Conservation (phyloP, 2,888 invertebrate genomes). For the Mythimna loreyi region DNA sequence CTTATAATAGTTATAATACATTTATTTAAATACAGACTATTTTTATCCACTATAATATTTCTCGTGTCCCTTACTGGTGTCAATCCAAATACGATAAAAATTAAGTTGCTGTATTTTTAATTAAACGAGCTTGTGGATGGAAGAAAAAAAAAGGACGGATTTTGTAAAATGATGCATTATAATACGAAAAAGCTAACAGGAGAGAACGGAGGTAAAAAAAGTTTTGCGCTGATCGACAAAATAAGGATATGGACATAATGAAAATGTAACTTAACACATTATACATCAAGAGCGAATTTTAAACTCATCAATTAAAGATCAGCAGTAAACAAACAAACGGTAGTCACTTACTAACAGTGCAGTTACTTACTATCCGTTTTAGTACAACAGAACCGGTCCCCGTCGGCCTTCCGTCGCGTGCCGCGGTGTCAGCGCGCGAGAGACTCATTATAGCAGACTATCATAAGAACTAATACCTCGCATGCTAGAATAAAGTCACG, state of each 20-base stretch:
- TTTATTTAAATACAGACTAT: no score
- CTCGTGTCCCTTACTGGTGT: background rate
- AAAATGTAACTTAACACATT: no score
- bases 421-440: conserved; percentile 3
- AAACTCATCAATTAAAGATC: background rate
- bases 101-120: no score
- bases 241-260: no score
- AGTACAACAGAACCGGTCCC: conserved; percentile 47
- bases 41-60: background rate
- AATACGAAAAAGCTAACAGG: no score
- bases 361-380: conserved; percentile 27
- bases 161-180: no score
- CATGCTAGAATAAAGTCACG: background rate
- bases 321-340: conserved; percentile 33
- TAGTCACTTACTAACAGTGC: background rate
- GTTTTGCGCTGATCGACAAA: no score
- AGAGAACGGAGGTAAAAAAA: no score
- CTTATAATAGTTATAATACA: no score
- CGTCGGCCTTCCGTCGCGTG: conserved; percentile 45
- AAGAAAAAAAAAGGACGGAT: no score
- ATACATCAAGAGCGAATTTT: background rate
- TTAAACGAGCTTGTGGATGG: no score
- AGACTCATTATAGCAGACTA: background rate
- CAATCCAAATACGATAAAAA: background rate
- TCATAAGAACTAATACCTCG: conserved; percentile 1